phyloP scores from a whole-genome alignment of 2,797 vertebrate species.

The Peromyscus aztecus region DNA sequence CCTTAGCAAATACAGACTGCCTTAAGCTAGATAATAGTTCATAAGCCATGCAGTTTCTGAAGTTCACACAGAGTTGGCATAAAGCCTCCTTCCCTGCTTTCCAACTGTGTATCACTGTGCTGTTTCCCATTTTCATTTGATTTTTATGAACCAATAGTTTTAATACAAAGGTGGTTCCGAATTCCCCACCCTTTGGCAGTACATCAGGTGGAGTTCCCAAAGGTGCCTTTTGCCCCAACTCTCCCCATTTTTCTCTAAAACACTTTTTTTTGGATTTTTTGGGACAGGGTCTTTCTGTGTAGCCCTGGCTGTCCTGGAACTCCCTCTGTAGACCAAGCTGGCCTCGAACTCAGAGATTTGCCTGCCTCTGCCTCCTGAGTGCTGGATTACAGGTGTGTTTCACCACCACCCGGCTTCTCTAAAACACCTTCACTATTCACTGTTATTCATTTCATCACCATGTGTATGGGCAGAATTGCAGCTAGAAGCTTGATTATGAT shows the following conservation, averaged over 20 bases:
- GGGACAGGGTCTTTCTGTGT: neutral
- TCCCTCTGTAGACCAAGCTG: neutral
- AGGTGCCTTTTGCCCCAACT: neutral
- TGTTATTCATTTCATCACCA: neutral
- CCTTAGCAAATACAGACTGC: neutral
- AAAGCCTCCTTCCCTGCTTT: neutral
- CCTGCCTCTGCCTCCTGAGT: neutral
- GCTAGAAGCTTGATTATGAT: neutral
- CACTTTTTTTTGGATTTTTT: neutral
- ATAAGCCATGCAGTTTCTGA: neutral
- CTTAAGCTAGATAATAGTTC: neutral
- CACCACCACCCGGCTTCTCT: neutral
- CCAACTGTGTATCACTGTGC: neutral
- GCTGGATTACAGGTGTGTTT: neutral
- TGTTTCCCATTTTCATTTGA: conserved; percentile 15
- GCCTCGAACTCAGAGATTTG: neutral
- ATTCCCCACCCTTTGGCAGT: neutral
- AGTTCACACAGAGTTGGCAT: neutral
- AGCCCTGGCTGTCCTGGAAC: neutral
- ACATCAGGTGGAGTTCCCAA: neutral
- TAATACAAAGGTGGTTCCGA: neutral
- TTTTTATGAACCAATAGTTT: conserved; percentile 23
- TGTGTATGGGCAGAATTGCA: neutral
- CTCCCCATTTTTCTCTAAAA: neutral
- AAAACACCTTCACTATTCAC: neutral